A percentile compares a stretch with the other conserved stretches of the same genome.
Conservation (phyloP, 2,797 vertebrate genomes). For the Protonibea diacanthus region DNA sequence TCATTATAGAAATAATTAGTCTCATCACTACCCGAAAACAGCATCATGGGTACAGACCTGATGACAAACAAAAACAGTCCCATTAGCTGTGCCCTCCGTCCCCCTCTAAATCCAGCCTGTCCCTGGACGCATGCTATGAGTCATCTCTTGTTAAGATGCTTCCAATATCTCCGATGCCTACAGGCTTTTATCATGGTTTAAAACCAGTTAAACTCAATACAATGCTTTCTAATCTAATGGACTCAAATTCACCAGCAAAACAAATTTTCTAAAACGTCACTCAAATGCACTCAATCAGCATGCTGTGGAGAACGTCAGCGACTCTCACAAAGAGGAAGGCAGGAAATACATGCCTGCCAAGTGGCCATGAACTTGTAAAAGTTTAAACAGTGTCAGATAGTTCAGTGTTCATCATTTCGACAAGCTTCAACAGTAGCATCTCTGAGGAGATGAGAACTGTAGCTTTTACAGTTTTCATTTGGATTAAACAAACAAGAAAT, state of each 20-base stretch:
- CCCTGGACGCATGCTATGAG: slow-evolving; percentile 21
- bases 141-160: slow-evolving; percentile 34
- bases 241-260: slow-evolving; percentile 21
- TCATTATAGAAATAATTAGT: slow-evolving; percentile 60
- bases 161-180: slow-evolving; percentile 10
- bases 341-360: slow-evolving; percentile 11
- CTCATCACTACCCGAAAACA: slow-evolving; percentile 46
- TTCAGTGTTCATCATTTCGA: neutral
- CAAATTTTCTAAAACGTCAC: neutral
- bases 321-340: slow-evolving; percentile 2
- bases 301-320: neutral
- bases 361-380: slow-evolving; percentile 6
- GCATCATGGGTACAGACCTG: slow-evolving; percentile 36
- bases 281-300: slow-evolving; percentile 10
- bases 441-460: neutral
- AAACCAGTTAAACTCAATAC: neutral
- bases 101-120: slow-evolving; percentile 19
- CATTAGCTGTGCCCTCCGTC: slow-evolving; percentile 41
- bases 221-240: slow-evolving; percentile 6
- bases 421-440: neutral
- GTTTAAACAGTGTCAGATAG: slow-evolving; percentile 11
- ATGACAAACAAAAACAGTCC: slow-evolving; percentile 62
- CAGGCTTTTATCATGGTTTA: slow-evolving; percentile 25
- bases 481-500: no score
- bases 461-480: neutral